Evolutionary conservation across 1,140 invertebrate species (phyloP).

Genomic region (Phthorimaea operculella): DNA sequence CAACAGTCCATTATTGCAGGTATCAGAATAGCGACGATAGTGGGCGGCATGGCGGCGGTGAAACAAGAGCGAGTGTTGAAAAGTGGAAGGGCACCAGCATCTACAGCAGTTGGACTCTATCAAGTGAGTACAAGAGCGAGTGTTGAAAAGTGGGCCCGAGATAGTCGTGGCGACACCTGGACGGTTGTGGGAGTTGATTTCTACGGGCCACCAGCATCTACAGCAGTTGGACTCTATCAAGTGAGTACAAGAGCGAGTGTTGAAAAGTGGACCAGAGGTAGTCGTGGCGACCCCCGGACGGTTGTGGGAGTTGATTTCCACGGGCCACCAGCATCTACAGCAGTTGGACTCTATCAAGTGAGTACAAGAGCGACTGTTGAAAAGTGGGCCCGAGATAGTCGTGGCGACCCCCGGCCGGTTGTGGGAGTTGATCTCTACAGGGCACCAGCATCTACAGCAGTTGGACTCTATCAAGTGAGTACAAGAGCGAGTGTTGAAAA

Average conservation of each 20-base stretch:
- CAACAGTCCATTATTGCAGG: slow-evolving; percentile 48
- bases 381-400: slow-evolving; percentile 88
- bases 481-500: slow-evolving; percentile 78
- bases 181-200: slow-evolving; percentile 92
- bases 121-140: slow-evolving; percentile 88
- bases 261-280: slow-evolving; percentile 87
- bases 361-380: slow-evolving; percentile 84
- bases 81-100: no score
- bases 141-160: slow-evolving; percentile 86
- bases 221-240: slow-evolving; percentile 76
- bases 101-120: no score
- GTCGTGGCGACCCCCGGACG: slow-evolving; percentile 96
- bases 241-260: slow-evolving; percentile 75
- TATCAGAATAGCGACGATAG: slow-evolving; percentile 78
- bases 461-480: slow-evolving; percentile 74
- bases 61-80: slow-evolving; percentile 91
- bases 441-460: slow-evolving; percentile 79
- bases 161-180: slow-evolving; percentile 97
- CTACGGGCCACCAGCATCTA: slow-evolving; percentile 81
- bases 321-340: slow-evolving; percentile 80
- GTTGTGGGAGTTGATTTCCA: slow-evolving; percentile 91
- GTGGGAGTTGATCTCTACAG: slow-evolving; percentile 90
- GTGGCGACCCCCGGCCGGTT: slow-evolving; percentile 96
- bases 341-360: slow-evolving; percentile 78
- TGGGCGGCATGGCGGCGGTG: slow-evolving; percentile 90